A percentile compares a stretch with the other conserved stretches of the same genome.
Conservation (phyloP, 2,113 vertebrate genomes). For the Lycaon pictus region DNA sequence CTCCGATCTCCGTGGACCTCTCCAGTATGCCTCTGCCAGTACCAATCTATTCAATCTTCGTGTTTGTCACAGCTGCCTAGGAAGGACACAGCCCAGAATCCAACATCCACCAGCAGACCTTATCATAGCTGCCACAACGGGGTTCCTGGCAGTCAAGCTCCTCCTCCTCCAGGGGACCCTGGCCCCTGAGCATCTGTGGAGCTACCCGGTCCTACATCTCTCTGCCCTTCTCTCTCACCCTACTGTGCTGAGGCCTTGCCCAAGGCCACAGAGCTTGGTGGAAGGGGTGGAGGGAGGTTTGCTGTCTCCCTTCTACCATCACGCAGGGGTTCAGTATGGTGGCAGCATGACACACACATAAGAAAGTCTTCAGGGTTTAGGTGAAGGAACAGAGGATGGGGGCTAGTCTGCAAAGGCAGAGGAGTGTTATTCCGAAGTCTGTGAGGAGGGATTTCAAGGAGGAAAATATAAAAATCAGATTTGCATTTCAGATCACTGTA, state of each 20-base stretch:
- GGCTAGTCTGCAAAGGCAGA: neutral
- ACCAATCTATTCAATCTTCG: neutral
- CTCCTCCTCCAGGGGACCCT: neutral
- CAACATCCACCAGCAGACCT: neutral
- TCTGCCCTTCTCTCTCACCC: neutral
- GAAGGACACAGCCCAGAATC: neutral
- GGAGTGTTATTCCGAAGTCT: neutral
- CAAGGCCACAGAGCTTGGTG: neutral
- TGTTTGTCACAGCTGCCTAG: neutral
- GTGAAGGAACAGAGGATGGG: neutral
- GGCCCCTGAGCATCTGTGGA: neutral
- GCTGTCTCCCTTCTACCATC: neutral
- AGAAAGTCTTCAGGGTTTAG: neutral
- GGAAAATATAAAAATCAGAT: neutral
- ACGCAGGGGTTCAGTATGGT: neutral
- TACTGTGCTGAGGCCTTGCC: neutral
- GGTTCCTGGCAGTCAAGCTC: accelerated
- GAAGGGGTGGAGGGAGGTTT: neutral
- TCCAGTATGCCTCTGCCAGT: neutral
- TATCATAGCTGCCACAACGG: neutral
- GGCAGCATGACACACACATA: accelerated
- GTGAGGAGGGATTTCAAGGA: neutral
- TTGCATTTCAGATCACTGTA: neutral
- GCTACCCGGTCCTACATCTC: too few species aligned
- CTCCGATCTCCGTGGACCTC: neutral